Evolutionary conservation across 1,140 invertebrate species (phyloP).

Genomic region (Ceratitis capitata): DNA sequence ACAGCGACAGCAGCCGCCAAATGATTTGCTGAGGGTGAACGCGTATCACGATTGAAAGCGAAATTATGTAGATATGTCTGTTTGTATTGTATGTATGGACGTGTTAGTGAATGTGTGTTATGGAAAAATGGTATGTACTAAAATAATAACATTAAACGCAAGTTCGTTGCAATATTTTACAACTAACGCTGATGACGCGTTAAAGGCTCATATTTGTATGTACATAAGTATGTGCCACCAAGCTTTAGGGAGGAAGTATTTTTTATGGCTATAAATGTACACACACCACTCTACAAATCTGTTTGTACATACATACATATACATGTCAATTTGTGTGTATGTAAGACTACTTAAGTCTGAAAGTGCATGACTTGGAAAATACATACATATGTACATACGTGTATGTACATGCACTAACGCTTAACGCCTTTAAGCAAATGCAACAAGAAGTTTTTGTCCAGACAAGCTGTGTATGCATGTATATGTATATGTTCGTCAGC

Average conservation of each 20-base stretch:
- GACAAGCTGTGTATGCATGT: background rate
- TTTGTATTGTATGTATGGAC: background rate
- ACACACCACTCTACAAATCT: too few species aligned
- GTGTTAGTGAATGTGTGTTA: too few species aligned
- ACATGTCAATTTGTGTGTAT: too few species aligned
- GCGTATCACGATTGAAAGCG: background rate
- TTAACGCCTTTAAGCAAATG: background rate
- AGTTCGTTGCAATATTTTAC: background rate
- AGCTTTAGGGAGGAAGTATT: too few species aligned
- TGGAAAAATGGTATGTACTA: background rate
- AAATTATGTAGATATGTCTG: background rate
- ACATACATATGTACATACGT: background rate
- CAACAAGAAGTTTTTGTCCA: background rate
- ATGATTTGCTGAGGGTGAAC: background rate
- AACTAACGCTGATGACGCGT: background rate
- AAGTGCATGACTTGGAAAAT: background rate
- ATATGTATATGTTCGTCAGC: background rate
- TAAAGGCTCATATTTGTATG: too few species aligned
- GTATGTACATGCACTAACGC: background rate
- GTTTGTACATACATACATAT: too few species aligned
- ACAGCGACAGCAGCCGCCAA: background rate
- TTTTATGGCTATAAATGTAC: too few species aligned
- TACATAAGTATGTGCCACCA: too few species aligned
- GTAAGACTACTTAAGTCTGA: background rate
- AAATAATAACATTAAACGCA: conserved; percentile 3